A percentile compares a stretch with the other conserved stretches of the same genome.
Conservation (phyloP, 2,113 vertebrate species). For the Aplodontia rufa region DNA sequence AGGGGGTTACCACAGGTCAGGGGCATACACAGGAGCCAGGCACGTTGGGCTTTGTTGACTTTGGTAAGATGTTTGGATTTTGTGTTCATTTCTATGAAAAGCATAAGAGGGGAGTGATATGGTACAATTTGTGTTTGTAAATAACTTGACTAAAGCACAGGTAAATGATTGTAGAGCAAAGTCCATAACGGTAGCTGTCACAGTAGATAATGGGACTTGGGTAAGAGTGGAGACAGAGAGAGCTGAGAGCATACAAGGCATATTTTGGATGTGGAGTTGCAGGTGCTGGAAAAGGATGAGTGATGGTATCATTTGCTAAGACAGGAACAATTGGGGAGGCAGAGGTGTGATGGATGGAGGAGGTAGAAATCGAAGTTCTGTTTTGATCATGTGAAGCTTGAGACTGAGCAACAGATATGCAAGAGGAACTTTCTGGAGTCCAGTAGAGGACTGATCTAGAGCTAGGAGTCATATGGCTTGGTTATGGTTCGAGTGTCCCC, state of each 20-base stretch:
- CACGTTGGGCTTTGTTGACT: not conserved
- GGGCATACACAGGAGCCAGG: too few relatives aligned
- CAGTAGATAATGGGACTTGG: not conserved
- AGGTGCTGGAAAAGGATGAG: not conserved
- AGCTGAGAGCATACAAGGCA: not conserved
- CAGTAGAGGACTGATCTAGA: not conserved
- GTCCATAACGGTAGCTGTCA: not conserved
- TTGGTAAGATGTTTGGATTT: not conserved
- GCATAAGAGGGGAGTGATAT: not conserved
- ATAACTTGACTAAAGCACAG: not conserved
- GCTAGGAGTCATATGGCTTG: not conserved
- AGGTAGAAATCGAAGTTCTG: not conserved
- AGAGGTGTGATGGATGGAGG: not conserved
- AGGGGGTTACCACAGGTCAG: not conserved
- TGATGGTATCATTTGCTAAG: not conserved
- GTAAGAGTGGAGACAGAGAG: not conserved
- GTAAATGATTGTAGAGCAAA: not conserved
- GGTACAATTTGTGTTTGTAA: not conserved
- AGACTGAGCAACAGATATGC: not conserved
- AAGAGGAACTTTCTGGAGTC: not conserved
- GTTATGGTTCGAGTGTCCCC: not conserved
- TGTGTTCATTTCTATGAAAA: not conserved
- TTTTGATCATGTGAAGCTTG: not conserved
- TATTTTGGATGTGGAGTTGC: not conserved
- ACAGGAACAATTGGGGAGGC: not conserved